A percentile compares a stretch with the other conserved stretches of the same genome.
These are phyloP conservation scores for Cephalopterus ornatus DNA, from an alignment of 2,113 vertebrate species.

Conservation along the genomic window DNA sequence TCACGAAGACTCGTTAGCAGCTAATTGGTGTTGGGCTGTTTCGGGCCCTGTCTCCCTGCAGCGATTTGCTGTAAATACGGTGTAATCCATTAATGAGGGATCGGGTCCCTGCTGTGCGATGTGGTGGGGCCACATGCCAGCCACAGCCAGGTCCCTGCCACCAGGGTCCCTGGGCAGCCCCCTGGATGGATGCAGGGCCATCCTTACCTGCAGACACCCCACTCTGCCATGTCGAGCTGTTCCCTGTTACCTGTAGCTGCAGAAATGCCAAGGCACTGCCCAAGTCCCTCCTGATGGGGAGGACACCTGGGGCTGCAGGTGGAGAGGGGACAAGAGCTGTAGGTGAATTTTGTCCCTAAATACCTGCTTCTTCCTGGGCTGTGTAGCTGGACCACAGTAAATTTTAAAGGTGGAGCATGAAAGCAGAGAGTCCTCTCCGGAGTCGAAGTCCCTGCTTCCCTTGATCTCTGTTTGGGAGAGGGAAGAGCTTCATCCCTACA, in stretches of 20 bases:
- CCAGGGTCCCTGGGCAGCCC: neutral
- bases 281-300: neutral
- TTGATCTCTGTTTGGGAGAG: neutral
- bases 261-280: neutral
- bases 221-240: rapidly evolving
- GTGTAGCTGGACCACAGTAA: rapidly evolving
- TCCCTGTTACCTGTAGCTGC: neutral
- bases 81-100: neutral
- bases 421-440: neutral
- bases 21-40: neutral
- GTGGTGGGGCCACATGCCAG: neutral
- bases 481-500: neutral
- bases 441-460: neutral
- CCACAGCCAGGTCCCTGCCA: neutral
- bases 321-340: neutral
- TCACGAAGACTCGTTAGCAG: neutral
- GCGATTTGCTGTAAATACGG: neutral
- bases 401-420: neutral
- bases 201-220: neutral
- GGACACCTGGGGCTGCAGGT: neutral
- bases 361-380: neutral
- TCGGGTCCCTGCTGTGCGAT: rapidly evolving
- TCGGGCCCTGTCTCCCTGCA: neutral
- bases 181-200: rapidly evolving
- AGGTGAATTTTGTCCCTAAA: neutral